Evolutionary conservation across 2,888 invertebrate genomes (phyloP).

Genomic region (Stenchaetothrips biformis): DNA sequence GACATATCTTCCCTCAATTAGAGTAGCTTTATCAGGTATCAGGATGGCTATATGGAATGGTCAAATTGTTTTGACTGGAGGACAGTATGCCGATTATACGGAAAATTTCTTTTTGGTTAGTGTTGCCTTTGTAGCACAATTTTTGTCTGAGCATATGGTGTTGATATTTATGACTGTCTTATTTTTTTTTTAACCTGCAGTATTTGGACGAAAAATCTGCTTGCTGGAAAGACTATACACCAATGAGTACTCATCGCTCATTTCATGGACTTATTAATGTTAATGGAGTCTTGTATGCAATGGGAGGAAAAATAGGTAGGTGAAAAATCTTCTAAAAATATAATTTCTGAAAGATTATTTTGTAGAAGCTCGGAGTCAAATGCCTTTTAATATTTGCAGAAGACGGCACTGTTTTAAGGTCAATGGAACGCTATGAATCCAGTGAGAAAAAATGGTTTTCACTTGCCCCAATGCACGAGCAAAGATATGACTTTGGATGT

Average conservation of each 20-base stretch:
- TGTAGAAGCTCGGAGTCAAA: no score
- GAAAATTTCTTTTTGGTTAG: not conserved
- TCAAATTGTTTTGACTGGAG: not conserved
- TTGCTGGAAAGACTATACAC: not conserved
- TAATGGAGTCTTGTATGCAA: not conserved
- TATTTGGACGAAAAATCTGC: not conserved
- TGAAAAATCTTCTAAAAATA: not conserved
- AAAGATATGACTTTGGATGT: conserved; percentile 6
- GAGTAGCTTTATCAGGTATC: not conserved
- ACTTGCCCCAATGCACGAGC: not conserved
- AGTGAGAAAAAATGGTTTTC: not conserved
- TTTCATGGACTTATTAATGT: not conserved
- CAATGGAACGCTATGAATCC: not conserved
- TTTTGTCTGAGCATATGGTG: not conserved
- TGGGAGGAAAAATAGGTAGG: not conserved
- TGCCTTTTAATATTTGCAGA: not conserved
- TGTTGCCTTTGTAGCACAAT: not conserved
- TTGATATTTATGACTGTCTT: not conserved
- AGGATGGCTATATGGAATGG: conserved; percentile 3
- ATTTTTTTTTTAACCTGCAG: not conserved
- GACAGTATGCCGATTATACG: not conserved
- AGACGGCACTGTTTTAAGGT: not conserved
- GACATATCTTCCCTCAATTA: not conserved
- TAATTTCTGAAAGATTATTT: no score
- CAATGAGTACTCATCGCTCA: not conserved